Percentiles rank a stretch among this genome's conserved stretches.
Evolutionary conservation across 2,113 vertebrate species (phyloP).

Genomic region (Pseudonaja textilis): DNA sequence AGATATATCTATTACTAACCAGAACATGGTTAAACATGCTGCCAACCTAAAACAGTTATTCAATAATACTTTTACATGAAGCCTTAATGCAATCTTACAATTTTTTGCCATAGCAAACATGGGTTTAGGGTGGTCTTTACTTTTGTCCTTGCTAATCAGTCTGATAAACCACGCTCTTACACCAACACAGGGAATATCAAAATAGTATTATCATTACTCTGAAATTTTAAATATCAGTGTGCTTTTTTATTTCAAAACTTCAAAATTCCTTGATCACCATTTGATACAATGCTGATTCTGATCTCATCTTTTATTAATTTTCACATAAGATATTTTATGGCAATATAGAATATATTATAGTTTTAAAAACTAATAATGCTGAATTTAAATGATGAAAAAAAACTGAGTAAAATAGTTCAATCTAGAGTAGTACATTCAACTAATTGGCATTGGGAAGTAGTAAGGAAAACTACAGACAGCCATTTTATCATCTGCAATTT

Average conservation of each 20-base stretch:
- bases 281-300: background rate
- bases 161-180: background rate
- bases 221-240: background rate
- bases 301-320: background rate
- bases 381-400: background rate
- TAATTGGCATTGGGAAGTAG: background rate
- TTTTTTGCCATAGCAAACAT: background rate
- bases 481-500: background rate
- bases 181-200: background rate
- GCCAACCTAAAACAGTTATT: background rate
- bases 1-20: background rate
- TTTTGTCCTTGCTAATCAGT: background rate
- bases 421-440: background rate
- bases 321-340: background rate
- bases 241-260: background rate
- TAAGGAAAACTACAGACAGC: background rate
- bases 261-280: background rate
- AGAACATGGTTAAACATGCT: background rate
- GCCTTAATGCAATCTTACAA: background rate
- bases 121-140: background rate
- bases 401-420: background rate
- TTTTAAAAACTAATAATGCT: background rate
- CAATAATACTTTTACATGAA: background rate
- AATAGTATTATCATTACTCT: background rate
- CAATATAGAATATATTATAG: background rate